Evolutionary conservation across 2,113 vertebrate species (phyloP).

Genomic region (Phalacrocorax pelagicus): DNA sequence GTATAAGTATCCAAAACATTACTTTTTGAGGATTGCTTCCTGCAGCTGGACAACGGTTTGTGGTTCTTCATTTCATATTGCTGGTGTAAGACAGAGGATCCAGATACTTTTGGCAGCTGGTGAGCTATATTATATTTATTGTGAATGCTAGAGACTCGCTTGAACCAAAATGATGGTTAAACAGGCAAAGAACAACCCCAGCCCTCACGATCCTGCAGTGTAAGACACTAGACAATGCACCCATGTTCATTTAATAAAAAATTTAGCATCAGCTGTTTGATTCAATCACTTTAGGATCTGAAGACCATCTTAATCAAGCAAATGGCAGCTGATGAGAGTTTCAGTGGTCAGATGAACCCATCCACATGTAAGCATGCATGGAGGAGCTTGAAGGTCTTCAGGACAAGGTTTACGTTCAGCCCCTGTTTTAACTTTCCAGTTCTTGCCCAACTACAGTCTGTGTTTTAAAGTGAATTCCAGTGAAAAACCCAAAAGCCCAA

Average conservation of each 20-base stretch:
- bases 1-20: neutral
- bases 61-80: neutral
- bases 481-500: neutral
- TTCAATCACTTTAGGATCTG: neutral
- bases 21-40: neutral
- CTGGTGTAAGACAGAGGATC: neutral
- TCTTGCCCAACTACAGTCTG: neutral
- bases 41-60: neutral
- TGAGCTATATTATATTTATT: neutral
- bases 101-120: neutral
- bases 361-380: fast-evolving
- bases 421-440: neutral
- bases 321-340: neutral
- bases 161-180: neutral
- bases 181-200: neutral
- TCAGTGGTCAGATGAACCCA: neutral
- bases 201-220: neutral
- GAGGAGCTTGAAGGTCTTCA: neutral
- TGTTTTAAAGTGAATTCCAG: neutral
- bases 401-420: neutral
- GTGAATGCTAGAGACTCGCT: neutral
- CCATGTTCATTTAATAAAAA: neutral
- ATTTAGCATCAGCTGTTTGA: neutral
- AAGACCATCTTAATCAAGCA: neutral
- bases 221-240: neutral